A percentile compares a stretch with the other conserved stretches of the same genome.
Evolutionary conservation across 2,113 vertebrate species (phyloP).

Genomic region (Ia io): DNA sequence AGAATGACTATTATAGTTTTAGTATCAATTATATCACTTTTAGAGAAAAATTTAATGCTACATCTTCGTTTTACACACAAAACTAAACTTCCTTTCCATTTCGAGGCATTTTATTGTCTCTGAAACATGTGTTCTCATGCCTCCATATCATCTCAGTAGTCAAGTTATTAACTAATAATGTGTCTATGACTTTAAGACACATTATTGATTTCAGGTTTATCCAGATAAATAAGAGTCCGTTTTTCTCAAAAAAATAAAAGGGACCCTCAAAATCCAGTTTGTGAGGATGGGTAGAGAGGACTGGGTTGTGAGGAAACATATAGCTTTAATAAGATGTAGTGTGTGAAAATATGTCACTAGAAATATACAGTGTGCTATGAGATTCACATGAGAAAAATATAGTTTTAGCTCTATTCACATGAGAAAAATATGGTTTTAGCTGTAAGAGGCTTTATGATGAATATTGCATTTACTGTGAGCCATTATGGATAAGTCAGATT

Average conservation of each 20-base stretch:
- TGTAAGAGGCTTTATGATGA: background rate
- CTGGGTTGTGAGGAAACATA: background rate
- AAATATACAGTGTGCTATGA: background rate
- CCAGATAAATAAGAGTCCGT: background rate
- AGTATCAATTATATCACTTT: background rate
- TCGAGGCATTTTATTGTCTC: conserved; percentile 4
- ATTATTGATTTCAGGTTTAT: background rate
- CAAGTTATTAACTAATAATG: background rate
- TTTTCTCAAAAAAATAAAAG: background rate
- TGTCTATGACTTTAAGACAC: background rate
- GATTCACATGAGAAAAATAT: background rate
- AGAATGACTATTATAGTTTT: conserved; percentile 1
- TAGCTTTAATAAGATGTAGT: background rate
- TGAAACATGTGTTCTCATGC: conserved; percentile 10
- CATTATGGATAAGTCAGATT: conserved; percentile 7
- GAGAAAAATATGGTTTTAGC: background rate
- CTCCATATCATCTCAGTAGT: background rate
- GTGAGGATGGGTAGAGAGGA: background rate
- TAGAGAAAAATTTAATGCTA: conserved; percentile 45
- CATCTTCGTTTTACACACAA: conserved; percentile 24
- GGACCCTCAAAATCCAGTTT: background rate
- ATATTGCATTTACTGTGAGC: background rate
- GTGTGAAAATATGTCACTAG: background rate
- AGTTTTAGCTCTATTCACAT: background rate
- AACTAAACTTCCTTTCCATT: conserved; percentile 34